Conservation (phyloP, 2,113 vertebrate species). For the Toxostoma redivivum region DNA sequence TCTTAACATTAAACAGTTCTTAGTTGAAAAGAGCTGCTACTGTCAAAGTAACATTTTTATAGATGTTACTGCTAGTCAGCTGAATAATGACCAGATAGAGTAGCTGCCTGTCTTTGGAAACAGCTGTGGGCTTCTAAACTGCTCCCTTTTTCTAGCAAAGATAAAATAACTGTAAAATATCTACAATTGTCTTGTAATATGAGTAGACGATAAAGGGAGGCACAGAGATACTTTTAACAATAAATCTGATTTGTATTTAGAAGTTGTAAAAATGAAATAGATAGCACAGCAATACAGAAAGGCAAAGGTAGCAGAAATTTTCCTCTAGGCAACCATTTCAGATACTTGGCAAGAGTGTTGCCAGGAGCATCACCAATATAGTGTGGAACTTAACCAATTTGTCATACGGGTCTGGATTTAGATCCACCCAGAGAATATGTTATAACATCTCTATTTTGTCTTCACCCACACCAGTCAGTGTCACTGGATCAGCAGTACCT, state of each 20-base stretch:
- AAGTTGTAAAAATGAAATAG: not conserved
- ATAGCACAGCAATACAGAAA: not conserved
- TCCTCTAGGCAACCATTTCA: not conserved
- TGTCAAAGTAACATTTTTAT: not conserved
- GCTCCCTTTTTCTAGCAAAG: not conserved
- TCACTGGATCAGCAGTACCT: not conserved
- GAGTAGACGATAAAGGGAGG: not conserved
- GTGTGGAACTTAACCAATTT: not conserved
- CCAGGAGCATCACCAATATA: not conserved
- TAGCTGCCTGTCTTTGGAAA: not conserved
- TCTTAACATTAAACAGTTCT: not conserved
- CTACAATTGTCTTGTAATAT: not conserved
- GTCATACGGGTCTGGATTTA: not conserved
- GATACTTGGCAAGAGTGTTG: not conserved
- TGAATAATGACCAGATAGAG: not conserved
- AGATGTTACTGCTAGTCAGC: not conserved
- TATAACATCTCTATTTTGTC: not conserved
- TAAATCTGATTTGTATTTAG: not conserved
- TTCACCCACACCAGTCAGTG: not conserved
- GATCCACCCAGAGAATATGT: not conserved
- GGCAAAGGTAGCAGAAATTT: not conserved
- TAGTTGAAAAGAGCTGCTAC: not conserved
- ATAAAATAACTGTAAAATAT: not conserved
- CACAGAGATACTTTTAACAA: not conserved
- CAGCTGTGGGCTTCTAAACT: not conserved